A percentile compares a stretch with the other conserved stretches of the same genome.
Evolutionary conservation across 2,113 vertebrate species (phyloP).

Genomic region (Hippopotamus amphibius): DNA sequence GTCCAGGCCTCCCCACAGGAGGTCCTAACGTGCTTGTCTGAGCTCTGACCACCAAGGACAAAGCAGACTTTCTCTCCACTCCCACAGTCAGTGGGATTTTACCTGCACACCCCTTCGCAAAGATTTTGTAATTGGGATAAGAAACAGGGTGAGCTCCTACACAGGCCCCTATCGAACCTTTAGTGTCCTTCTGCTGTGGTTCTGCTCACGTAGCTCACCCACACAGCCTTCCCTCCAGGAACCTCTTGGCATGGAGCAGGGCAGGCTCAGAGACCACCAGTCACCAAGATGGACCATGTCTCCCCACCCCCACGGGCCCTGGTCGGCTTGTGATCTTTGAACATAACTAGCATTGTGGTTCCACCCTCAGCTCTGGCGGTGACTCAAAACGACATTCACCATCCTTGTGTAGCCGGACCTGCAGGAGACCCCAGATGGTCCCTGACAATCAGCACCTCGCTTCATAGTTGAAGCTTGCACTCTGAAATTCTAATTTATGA

Average conservation of each 20-base stretch:
- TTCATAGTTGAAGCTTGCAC: background rate
- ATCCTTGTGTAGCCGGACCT: background rate
- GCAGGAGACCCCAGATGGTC: background rate
- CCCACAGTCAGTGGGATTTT: accelerated
- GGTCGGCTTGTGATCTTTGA: background rate
- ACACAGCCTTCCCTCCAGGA: too few relatives aligned
- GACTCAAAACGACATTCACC: background rate
- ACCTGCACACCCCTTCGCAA: background rate
- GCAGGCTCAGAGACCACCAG: background rate
- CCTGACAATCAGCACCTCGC: background rate
- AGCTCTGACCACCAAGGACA: background rate
- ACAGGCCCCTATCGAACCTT: background rate
- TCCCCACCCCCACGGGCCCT: background rate
- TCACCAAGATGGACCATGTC: background rate
- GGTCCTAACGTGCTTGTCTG: background rate
- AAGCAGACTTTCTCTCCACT: background rate
- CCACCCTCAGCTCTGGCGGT: too few relatives aligned
- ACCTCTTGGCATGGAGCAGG: too few relatives aligned
- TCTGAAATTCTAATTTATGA: background rate
- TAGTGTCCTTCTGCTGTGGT: background rate
- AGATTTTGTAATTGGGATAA: background rate
- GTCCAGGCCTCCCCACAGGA: background rate
- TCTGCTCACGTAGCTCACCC: too few relatives aligned
- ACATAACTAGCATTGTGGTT: background rate
- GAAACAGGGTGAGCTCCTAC: background rate